phyloP scores from a whole-genome alignment of 2,888 invertebrate genomes.

The Junonia oenone region DNA sequence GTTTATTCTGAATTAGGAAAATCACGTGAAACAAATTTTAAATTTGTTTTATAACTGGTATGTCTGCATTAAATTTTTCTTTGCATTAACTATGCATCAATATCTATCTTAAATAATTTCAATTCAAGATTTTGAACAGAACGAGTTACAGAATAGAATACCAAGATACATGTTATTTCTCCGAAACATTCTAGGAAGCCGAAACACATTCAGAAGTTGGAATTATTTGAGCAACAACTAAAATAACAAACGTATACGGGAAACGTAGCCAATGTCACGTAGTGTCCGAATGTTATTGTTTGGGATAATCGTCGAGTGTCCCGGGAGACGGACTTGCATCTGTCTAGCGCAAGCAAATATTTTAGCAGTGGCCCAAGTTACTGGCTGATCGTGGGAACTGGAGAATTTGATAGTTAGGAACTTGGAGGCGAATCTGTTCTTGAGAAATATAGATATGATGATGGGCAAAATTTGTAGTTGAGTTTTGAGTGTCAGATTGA shows the following conservation, averaged over 20 bases:
- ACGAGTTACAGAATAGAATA: neutral
- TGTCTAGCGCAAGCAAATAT: conserved; percentile 57
- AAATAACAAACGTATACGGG: conserved; percentile 51
- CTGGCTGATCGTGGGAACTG: no score
- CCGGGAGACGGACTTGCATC: conserved; percentile 58
- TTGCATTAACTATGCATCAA: no score
- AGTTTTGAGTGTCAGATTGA: neutral
- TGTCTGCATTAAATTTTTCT: no score
- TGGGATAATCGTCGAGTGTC: conserved; percentile 48
- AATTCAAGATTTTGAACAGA: neutral
- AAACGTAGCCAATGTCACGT: conserved; percentile 31
- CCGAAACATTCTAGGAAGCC: conserved; percentile 21
- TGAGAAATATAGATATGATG: no score
- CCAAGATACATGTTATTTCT: neutral
- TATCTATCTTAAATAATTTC: neutral
- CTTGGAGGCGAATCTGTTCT: neutral
- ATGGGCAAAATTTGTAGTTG: no score
- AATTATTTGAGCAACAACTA: conserved; percentile 43
- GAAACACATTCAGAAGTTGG: conserved; percentile 38
- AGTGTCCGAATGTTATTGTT: conserved; percentile 37
- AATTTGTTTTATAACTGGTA: no score
- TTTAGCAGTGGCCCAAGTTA: conserved; percentile 32
- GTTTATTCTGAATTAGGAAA: no score
- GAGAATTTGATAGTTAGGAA: neutral
- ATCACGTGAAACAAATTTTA: no score